A percentile compares a stretch with the other conserved stretches of the same genome.
Conservation (phyloP, 2,888 invertebrate genomes). For the Caenorhabditis becei region DNA sequence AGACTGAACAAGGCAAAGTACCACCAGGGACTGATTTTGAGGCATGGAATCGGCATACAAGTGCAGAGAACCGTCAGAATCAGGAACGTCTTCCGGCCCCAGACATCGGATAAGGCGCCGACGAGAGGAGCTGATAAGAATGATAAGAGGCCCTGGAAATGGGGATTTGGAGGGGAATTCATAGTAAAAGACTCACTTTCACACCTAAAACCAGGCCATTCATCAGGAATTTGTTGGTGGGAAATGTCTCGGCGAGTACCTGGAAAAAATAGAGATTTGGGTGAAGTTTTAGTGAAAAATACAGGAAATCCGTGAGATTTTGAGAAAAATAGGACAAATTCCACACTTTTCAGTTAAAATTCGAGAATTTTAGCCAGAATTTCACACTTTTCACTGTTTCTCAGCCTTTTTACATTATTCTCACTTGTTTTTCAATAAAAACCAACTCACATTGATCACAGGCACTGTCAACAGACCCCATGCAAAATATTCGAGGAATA, state of each 20-base stretch:
- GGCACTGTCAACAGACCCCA: slow-evolving; percentile 99
- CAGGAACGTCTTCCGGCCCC: slow-evolving; percentile 98
- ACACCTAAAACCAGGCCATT: slow-evolving; percentile 99
- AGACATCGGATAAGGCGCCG: slow-evolving; percentile 97
- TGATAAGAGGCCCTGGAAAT: slow-evolving; percentile 90
- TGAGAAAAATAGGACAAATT: no score
- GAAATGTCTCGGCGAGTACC: slow-evolving; percentile 97
- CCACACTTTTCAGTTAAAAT: no score
- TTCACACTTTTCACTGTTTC: slow-evolving; percentile 8
- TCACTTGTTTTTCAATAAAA: neutral
- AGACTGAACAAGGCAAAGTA: slow-evolving; percentile 99
- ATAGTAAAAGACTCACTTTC: slow-evolving; percentile 85
- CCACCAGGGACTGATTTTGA: slow-evolving; percentile 99
- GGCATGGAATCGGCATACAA: slow-evolving; percentile 97
- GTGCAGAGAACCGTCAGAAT: slow-evolving; percentile 90
- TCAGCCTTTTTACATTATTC: no score
- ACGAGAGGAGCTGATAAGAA: slow-evolving; percentile 97
- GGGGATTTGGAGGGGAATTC: slow-evolving; percentile 4
- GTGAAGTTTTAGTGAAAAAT: no score
- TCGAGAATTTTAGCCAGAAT: neutral
- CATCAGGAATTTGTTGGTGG: slow-evolving; percentile 98
- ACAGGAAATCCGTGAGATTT: no score
- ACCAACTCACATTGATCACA: slow-evolving; percentile 88
- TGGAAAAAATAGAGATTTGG: slow-evolving; percentile 75
- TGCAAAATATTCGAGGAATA: slow-evolving; percentile 99